A percentile compares a stretch with the other conserved stretches of the same genome.
Conservation (phyloP, 2,888 invertebrate species). For the Eurois occulta region DNA sequence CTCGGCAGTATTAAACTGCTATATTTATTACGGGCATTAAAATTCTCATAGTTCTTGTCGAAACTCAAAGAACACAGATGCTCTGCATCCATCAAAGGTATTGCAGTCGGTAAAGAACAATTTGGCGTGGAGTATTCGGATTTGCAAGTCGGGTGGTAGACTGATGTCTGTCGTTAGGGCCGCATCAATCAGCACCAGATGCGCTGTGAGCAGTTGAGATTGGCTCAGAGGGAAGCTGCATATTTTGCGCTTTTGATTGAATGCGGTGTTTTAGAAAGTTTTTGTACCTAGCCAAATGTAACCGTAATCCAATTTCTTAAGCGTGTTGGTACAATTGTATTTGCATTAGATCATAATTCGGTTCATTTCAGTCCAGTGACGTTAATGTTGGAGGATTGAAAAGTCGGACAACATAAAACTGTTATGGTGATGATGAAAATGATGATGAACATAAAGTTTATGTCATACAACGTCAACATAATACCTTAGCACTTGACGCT, state of each 20-base stretch:
- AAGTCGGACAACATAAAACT: too few species aligned
- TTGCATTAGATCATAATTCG: too few species aligned
- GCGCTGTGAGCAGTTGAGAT: conserved; percentile 4
- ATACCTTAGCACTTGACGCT: too few species aligned
- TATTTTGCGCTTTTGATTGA: not conserved
- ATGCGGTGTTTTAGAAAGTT: not conserved
- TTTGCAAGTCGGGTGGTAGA: conserved; percentile 10
- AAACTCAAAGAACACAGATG: not conserved
- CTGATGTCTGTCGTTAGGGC: conserved; percentile 36
- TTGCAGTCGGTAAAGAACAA: conserved; percentile 10
- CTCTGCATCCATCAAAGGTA: conserved; percentile 8
- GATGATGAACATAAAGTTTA: too few species aligned
- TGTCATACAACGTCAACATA: too few species aligned
- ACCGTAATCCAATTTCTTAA: too few species aligned
- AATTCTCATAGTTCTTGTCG: not conserved
- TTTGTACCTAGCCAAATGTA: not conserved
- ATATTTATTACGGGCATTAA: not conserved
- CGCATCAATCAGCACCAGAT: conserved; percentile 49
- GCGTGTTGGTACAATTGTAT: too few species aligned
- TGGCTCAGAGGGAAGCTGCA: not conserved
- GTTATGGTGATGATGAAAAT: too few species aligned
- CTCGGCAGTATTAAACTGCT: not conserved
- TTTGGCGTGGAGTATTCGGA: conserved; percentile 2
- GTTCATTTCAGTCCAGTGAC: too few species aligned
- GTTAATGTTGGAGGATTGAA: too few species aligned